These are phyloP conservation scores for Telenomus remus DNA, from an alignment of 1,140 invertebrate genomes.

Conservation along the genomic window DNA sequence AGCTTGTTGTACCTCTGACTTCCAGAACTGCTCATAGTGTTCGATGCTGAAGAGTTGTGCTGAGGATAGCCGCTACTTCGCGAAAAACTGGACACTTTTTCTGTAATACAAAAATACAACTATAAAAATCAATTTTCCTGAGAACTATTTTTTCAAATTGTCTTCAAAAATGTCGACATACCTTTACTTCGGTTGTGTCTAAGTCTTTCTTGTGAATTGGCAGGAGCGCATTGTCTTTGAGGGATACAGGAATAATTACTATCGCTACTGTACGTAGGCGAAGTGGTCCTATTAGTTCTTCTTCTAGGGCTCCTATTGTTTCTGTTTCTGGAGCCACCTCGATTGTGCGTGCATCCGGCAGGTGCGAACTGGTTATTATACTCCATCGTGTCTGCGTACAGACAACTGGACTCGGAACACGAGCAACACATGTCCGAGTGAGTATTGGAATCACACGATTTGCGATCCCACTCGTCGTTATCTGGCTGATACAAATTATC, in stretches of 20 bases:
- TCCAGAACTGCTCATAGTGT: slow-evolving; percentile 72
- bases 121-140: no score
- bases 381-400: slow-evolving; percentile 73
- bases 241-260: slow-evolving; percentile 74
- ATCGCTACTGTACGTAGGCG: slow-evolving; percentile 73
- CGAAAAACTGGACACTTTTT: slow-evolving; percentile 71
- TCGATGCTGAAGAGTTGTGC: slow-evolving; percentile 71
- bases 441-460: slow-evolving; percentile 73
- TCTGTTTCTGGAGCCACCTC: slow-evolving; percentile 62
- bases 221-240: slow-evolving; percentile 66
- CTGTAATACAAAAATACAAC: slow-evolving; percentile 56
- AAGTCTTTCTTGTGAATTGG: slow-evolving; percentile 70
- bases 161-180: no score
- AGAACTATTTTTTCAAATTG: no score
- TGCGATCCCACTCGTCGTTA: slow-evolving; percentile 74
- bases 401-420: slow-evolving; percentile 74
- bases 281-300: slow-evolving; percentile 66
- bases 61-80: slow-evolving; percentile 66
- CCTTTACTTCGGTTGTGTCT: slow-evolving; percentile 73
- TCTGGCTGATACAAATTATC: slow-evolving; percentile 68
- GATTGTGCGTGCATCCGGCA: slow-evolving; percentile 58
- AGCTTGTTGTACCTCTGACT: slow-evolving; percentile 74
- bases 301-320: slow-evolving; percentile 68
- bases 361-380: slow-evolving; percentile 69
- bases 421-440: slow-evolving; percentile 75